These are phyloP conservation scores for Punctoribates punctum DNA, from an alignment of 2,888 invertebrate species.

Conservation along the genomic window DNA sequence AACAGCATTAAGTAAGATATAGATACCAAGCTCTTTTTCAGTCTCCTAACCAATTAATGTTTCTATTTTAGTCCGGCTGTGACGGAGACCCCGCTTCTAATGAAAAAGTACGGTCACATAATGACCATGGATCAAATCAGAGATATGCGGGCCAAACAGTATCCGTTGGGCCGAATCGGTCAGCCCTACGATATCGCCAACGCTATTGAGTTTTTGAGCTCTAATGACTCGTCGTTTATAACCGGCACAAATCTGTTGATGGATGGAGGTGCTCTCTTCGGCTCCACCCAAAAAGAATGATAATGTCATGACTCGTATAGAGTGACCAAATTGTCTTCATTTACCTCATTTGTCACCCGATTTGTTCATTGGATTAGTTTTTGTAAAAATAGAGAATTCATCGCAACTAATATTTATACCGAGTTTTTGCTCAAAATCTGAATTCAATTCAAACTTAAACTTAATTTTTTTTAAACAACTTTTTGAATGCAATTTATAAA, in stretches of 20 bases:
- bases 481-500: too few species aligned
- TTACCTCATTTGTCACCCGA: too few species aligned
- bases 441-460: too few species aligned
- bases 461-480: too few species aligned
- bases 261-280: constrained; percentile 21
- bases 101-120: background rate
- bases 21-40: background rate
- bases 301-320: too few species aligned
- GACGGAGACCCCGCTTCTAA: background rate
- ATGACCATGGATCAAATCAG: background rate
- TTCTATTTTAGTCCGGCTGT: background rate
- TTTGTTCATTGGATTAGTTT: too few species aligned
- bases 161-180: constrained; percentile 1
- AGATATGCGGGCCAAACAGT: background rate
- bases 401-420: too few species aligned
- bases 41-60: too few species aligned
- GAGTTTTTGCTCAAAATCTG: too few species aligned
- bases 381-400: too few species aligned
- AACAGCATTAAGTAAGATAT: constrained; percentile 15
- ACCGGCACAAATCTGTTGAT: background rate
- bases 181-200: constrained; percentile 1
- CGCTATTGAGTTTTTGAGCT: background rate
- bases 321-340: too few species aligned
- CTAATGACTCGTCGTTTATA: background rate
- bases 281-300: constrained; percentile 2